A percentile compares a stretch with the other conserved stretches of the same genome.
phyloP scores from a whole-genome alignment of 2,888 invertebrate genomes.

The Rhorus exstirpatorius region DNA sequence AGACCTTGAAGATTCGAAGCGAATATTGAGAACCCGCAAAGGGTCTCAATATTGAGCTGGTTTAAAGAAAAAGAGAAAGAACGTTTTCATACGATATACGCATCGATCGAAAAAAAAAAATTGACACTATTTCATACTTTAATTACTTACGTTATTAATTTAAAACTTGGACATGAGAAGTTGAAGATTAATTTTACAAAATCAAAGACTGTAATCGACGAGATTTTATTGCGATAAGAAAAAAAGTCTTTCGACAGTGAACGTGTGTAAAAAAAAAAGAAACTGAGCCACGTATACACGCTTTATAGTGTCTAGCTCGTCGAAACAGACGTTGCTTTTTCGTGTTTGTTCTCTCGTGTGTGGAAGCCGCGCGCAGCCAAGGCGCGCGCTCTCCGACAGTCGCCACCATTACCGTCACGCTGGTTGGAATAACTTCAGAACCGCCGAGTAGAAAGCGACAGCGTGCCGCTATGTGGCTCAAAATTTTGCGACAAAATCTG shows the following conservation, averaged over 20 bases:
- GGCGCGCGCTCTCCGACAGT: slow-evolving; percentile 40
- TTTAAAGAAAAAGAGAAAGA: slow-evolving; percentile 20
- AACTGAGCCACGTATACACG: slow-evolving; percentile 55
- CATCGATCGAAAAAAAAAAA: slow-evolving; percentile 4
- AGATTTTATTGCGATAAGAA: slow-evolving; percentile 14
- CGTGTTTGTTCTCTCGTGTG: not conserved
- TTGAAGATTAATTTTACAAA: not conserved
- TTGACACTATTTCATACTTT: not conserved
- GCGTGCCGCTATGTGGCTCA: slow-evolving; percentile 82
- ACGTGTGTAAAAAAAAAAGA: slow-evolving; percentile 17
- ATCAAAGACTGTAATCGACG: not conserved
- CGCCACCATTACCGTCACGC: slow-evolving; percentile 66
- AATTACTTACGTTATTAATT: not conserved
- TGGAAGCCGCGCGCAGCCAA: slow-evolving; percentile 33
- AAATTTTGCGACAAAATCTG: slow-evolving; percentile 83
- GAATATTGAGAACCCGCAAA: slow-evolving; percentile 71
- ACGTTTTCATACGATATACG: not conserved
- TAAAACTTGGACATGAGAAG: not conserved
- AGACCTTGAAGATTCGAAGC: slow-evolving; percentile 64
- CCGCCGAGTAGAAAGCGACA: slow-evolving; percentile 70
- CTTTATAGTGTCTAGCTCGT: slow-evolving; percentile 14
- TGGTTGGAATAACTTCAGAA: slow-evolving; percentile 69
- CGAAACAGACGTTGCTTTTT: slow-evolving; percentile 36
- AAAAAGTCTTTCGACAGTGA: not conserved
- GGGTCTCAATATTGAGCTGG: slow-evolving; percentile 69